Evolutionary conservation across 2,888 invertebrate genomes (phyloP).

Genomic region (Meandrusa payeni): DNA sequence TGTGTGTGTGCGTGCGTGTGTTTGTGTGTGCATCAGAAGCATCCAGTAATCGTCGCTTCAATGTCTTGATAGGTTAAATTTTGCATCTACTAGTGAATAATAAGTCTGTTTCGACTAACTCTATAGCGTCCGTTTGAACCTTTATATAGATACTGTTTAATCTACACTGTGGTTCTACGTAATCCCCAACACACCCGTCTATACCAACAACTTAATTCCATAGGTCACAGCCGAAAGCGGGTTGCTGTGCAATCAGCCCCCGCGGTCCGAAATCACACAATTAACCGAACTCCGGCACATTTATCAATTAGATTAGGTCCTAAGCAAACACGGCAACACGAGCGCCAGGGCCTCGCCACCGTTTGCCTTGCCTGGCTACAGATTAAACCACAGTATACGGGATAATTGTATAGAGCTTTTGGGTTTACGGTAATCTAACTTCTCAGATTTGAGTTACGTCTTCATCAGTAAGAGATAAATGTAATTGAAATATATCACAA

Average conservation of each 20-base stretch:
- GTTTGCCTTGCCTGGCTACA: neutral
- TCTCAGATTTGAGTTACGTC: constrained; percentile 3
- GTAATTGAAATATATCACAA: too few species aligned
- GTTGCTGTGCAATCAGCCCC: constrained; percentile 30
- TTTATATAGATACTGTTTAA: neutral
- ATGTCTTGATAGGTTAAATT: too few species aligned
- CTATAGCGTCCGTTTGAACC: too few species aligned
- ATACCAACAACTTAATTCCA: constrained; percentile 20
- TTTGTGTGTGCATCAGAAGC: too few species aligned
- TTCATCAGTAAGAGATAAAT: neutral
- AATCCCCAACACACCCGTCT: constrained; percentile 16
- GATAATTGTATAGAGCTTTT: constrained; percentile 2
- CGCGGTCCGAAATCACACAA: constrained; percentile 32
- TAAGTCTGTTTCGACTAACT: too few species aligned
- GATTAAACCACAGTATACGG: constrained; percentile 2
- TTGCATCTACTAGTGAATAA: too few species aligned
- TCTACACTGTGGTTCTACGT: constrained; percentile 2
- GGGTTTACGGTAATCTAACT: constrained; percentile 7
- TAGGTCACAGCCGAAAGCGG: constrained; percentile 23
- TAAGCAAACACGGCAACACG: constrained; percentile 34
- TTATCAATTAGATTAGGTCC: constrained; percentile 39
- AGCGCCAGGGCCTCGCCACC: constrained; percentile 10
- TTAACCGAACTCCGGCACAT: constrained; percentile 33
- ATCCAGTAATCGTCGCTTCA: too few species aligned
- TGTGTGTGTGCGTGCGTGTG: too few species aligned